These are phyloP conservation scores for Elephas maximus DNA, from an alignment of 2,113 vertebrate species.

Conservation along the genomic window DNA sequence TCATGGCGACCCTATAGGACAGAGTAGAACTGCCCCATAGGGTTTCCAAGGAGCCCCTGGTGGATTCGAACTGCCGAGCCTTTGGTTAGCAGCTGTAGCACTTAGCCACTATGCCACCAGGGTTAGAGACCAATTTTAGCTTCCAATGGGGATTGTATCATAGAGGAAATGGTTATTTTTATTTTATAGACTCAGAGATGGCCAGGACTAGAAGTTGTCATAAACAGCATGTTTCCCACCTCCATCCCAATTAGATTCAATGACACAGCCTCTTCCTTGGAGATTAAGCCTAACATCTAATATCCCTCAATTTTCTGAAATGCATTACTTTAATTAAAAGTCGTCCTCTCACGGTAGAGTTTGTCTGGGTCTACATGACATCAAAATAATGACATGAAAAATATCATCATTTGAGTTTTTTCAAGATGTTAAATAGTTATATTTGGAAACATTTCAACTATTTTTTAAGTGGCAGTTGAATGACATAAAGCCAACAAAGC, in stretches of 20 bases:
- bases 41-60: too few relatives aligned
- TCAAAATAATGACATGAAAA: neutral
- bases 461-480: neutral
- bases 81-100: too few relatives aligned
- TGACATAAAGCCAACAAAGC: neutral
- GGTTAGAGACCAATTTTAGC: neutral
- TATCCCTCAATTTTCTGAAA: conserved; percentile 30
- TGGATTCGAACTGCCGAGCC: too few relatives aligned
- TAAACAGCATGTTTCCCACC: neutral
- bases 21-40: too few relatives aligned
- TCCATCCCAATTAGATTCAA: neutral
- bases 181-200: neutral
- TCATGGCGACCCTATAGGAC: too few relatives aligned
- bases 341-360: neutral
- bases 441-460: neutral
- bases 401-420: neutral
- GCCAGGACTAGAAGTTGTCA: neutral
- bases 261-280: neutral
- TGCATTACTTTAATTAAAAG: neutral
- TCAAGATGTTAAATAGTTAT: neutral
- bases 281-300: neutral
- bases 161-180: neutral
- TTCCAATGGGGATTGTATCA: neutral
- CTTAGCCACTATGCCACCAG: too few relatives aligned
- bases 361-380: conserved; percentile 36